Evolutionary conservation across 2,797 vertebrate genomes (phyloP).

Genomic region (Neosilurus mollespiculum): DNA sequence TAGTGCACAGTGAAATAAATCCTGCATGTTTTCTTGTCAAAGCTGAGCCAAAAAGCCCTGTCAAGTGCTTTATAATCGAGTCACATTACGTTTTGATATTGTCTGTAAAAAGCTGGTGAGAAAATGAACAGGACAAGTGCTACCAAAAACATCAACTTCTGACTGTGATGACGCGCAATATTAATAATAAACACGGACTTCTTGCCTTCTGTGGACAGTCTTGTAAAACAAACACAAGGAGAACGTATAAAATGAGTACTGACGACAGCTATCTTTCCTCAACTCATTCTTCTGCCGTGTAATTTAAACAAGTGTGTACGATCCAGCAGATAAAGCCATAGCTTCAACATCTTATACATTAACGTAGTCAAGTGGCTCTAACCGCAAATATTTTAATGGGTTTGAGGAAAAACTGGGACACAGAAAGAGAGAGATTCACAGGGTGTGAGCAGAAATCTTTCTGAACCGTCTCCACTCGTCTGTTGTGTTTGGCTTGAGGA

Average conservation of each 20-base stretch:
- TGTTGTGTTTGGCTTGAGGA: conserved; percentile 53
- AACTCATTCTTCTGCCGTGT: conserved; percentile 11
- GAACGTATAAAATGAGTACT: conserved; percentile 18
- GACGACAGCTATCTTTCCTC: conserved; percentile 42
- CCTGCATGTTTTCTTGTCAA: not conserved
- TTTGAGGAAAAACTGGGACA: conserved; percentile 29
- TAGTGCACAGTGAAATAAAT: not conserved
- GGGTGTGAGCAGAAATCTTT: conserved; percentile 39
- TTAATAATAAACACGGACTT: not conserved
- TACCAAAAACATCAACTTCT: not conserved
- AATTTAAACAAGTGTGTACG: conserved; percentile 33
- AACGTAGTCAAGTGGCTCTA: conserved; percentile 39
- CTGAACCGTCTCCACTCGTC: conserved; percentile 37
- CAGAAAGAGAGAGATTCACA: conserved; percentile 46
- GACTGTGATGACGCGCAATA: not conserved
- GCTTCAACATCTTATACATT: conserved; percentile 44
- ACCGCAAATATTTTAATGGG: conserved; percentile 39
- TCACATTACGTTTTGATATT: not conserved
- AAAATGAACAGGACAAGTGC: not conserved
- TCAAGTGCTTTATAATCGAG: not conserved
- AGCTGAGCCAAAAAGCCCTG: not conserved
- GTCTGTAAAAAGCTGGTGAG: not conserved
- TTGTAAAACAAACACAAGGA: conserved; percentile 6
- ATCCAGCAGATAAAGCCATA: conserved; percentile 39
- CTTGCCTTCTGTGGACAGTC: not conserved